These are phyloP conservation scores for Cordylochernes scorpioides DNA, from an alignment of 2,888 invertebrate species.

Conservation along the genomic window DNA sequence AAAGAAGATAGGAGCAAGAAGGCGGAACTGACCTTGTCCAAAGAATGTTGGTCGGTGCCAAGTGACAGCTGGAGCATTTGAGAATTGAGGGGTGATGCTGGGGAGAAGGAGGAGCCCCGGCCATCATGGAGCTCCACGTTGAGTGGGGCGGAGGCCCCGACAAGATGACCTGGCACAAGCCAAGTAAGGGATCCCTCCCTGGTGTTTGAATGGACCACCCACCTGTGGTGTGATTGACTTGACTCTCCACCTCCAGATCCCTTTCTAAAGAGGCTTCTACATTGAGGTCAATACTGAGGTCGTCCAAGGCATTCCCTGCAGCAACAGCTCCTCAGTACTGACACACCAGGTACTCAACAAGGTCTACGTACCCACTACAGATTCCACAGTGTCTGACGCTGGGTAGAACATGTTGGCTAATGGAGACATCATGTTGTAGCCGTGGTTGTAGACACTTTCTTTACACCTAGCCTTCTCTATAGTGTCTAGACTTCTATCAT, in stretches of 20 bases:
- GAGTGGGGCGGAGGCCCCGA: no score
- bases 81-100: no score
- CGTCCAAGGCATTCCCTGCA: slow-evolving; percentile 53
- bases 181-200: no score
- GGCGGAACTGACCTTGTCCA: no score
- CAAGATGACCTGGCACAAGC: no score
- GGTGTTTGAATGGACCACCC: no score
- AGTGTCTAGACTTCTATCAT: slow-evolving; percentile 31
- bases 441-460: slow-evolving; percentile 33
- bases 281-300: slow-evolving; percentile 50
- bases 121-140: no score
- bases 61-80: no score
- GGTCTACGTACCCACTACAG: slow-evolving; percentile 39
- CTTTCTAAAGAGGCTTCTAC: slow-evolving; percentile 47
- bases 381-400: slow-evolving; percentile 37
- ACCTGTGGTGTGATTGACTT: no score
- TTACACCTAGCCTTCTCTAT: slow-evolving; percentile 36
- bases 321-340: slow-evolving; percentile 9
- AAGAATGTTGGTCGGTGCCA: no score
- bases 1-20: no score
- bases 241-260: slow-evolving; percentile 40
- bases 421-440: slow-evolving; percentile 26
- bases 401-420: slow-evolving; percentile 35
- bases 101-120: no score
- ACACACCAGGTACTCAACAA: not conserved